phyloP scores from a whole-genome alignment of 2,113 vertebrate species.

The Panthera tigris region DNA sequence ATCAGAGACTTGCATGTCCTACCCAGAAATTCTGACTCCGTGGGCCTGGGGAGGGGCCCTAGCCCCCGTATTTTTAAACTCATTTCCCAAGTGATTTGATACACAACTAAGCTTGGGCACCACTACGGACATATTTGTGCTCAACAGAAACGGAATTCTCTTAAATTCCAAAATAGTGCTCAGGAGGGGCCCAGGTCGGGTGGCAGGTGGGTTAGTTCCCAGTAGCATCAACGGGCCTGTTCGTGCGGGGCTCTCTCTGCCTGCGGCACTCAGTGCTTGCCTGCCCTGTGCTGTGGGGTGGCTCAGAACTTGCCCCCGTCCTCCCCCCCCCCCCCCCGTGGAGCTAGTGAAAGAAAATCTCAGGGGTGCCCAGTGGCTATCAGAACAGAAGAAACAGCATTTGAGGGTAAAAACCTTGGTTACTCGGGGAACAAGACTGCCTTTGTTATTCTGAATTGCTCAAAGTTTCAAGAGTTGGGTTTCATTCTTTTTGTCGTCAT shows the following conservation, averaged over 20 bases:
- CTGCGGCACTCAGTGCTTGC: rapidly evolving
- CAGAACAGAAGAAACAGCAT: background rate
- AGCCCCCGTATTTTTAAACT: background rate
- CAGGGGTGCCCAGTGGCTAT: background rate
- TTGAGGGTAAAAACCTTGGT: background rate
- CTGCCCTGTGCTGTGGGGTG: background rate
- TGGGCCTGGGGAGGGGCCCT: too few species aligned
- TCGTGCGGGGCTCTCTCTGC: rapidly evolving
- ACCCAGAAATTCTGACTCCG: background rate
- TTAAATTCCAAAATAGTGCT: background rate
- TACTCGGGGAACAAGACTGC: conserved; percentile 28
- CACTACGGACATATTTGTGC: background rate
- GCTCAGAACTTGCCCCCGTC: rapidly evolving
- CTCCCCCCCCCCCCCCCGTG: too few species aligned
- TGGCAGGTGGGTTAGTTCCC: background rate
- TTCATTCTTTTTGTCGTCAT: conserved; percentile 45
- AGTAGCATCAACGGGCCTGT: too few species aligned
- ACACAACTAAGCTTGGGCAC: rapidly evolving
- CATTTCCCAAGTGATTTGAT: background rate
- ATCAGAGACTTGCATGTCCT: rapidly evolving
- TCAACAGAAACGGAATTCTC: background rate
- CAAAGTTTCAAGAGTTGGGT: conserved; percentile 16
- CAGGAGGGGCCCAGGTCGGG: background rate
- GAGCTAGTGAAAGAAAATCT: background rate
- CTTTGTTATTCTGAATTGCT: conserved; percentile 31